Percentiles rank a stretch among this genome's conserved stretches.
phyloP scores from a whole-genome alignment of 2,888 invertebrate genomes.

The Litoditis marina region DNA sequence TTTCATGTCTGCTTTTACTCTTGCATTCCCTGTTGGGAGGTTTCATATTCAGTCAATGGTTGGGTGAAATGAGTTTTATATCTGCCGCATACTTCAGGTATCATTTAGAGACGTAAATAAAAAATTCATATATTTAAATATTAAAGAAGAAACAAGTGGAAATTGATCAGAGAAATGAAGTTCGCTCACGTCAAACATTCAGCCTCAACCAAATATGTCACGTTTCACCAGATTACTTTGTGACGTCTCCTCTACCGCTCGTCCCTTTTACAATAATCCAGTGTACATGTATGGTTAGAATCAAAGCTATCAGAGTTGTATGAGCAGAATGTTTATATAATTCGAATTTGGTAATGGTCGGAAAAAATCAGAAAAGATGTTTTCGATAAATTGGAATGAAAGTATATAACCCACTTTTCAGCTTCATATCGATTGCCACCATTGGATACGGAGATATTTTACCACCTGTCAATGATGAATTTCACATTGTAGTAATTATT shows the following conservation, averaged over 20 bases:
- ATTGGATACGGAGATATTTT: constrained; percentile 52
- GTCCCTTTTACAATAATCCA: no score
- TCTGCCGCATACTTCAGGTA: constrained; percentile 50
- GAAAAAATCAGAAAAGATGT: no score
- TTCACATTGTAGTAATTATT: constrained; percentile 38
- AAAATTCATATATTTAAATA: constrained; percentile 1
- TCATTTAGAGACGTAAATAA: not conserved
- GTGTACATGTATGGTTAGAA: no score
- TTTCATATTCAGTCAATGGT: constrained; percentile 43
- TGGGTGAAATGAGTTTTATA: constrained; percentile 39
- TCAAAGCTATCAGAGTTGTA: no score
- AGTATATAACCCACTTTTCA: constrained; percentile 21
- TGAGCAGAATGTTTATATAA: no score
- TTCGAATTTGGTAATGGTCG: no score
- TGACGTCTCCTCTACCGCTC: no score
- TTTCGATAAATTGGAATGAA: no score
- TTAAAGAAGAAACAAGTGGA: not conserved
- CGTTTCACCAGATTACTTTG: no score
- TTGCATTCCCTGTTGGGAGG: constrained; percentile 43
- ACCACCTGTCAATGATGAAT: constrained; percentile 33
- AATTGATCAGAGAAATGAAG: no score
- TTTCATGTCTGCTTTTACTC: constrained; percentile 31
- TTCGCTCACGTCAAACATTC: no score
- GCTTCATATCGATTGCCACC: constrained; percentile 55
- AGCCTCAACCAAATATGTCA: no score